phyloP scores from a whole-genome alignment of 1,140 invertebrate species.

The Nephotettix cincticeps region DNA sequence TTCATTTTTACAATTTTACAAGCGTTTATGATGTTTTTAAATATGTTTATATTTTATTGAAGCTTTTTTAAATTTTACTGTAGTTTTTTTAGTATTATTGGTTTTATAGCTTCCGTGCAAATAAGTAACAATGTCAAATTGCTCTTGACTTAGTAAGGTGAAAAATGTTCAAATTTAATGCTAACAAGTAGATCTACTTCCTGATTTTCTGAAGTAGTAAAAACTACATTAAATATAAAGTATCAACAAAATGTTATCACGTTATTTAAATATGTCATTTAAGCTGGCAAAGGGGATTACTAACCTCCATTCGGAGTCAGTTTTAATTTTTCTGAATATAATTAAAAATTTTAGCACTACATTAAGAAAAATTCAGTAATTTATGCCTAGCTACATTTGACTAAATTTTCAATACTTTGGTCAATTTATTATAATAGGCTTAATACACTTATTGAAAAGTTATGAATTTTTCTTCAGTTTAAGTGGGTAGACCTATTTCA shows the following conservation, averaged over 20 bases:
- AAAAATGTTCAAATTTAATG: neutral
- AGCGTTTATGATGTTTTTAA: slow-evolving; percentile 10
- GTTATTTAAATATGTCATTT: neutral
- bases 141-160: neutral
- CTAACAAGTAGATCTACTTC: neutral
- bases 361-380: no score
- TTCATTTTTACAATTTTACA: slow-evolving; percentile 17
- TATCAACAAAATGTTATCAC: neutral
- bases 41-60: slow-evolving; percentile 12
- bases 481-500: no score
- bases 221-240: neutral
- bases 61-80: slow-evolving; percentile 17
- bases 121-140: neutral
- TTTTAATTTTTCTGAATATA: neutral
- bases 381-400: no score
- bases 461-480: no score
- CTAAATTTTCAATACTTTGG: no score
- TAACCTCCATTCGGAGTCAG: neutral
- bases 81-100: slow-evolving; percentile 4
- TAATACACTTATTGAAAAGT: no score
- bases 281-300: neutral
- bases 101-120: neutral
- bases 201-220: neutral
- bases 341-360: no score
- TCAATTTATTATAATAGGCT: no score